A percentile compares a stretch with the other conserved stretches of the same genome.
Evolutionary conservation across 2,797 vertebrate genomes (phyloP).

Genomic region (Rhyacichthys aspro): DNA sequence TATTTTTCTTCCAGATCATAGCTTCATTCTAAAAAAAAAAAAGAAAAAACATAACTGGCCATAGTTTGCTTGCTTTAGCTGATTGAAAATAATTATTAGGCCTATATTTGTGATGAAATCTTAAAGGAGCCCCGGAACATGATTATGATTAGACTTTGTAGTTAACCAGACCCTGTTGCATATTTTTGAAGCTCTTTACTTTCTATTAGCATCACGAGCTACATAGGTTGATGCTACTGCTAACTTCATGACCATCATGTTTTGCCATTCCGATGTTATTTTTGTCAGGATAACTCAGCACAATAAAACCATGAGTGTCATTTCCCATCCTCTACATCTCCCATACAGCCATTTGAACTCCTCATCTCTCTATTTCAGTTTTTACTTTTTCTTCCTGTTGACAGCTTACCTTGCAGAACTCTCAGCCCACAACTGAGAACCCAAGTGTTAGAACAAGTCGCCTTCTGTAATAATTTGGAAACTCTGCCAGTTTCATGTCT

Average conservation of each 20-base stretch:
- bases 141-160: background rate
- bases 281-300: constrained; percentile 53
- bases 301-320: constrained; percentile 53
- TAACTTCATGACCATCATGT: background rate
- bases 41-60: too few relatives aligned
- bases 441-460: constrained; percentile 79
- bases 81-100: too few relatives aligned
- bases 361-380: constrained; percentile 36
- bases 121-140: too few relatives aligned
- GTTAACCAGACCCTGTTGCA: background rate
- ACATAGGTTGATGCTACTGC: background rate
- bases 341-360: constrained; percentile 42
- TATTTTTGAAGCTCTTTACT: background rate
- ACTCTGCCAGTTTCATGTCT: constrained; percentile 80
- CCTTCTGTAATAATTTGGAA: constrained; percentile 80
- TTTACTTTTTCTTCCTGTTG: constrained; percentile 47
- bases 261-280: background rate
- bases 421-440: constrained; percentile 67
- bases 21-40: too few relatives aligned
- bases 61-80: too few relatives aligned
- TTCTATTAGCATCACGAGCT: background rate
- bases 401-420: constrained; percentile 75
- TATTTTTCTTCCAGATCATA: too few relatives aligned
- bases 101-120: too few relatives aligned
- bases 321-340: constrained; percentile 54